Evolutionary conservation across 1,140 invertebrate genomes (phyloP), one percentile per base, ranked within the genome.

Genomic region (Nylanderia fulva): DNA sequence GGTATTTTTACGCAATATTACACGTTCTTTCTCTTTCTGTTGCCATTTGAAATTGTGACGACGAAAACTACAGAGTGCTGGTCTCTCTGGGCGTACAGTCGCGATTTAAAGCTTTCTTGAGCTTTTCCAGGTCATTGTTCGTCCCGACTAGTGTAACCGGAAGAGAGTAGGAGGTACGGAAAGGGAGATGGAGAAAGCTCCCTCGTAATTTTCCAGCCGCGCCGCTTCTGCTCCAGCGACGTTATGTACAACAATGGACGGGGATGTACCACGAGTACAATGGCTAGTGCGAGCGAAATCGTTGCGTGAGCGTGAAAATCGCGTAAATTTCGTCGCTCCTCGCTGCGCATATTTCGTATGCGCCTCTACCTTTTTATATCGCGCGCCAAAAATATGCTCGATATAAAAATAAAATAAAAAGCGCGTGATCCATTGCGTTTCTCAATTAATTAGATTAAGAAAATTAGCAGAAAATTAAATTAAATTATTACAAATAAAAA

Each of bases 111-210:
- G 84, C 58, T 87, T 88, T 68, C 84, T 90, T 80, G 75, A 87
- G 72, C 71, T 90, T 90, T 90, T 86, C 63, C 87, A 84, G 58
- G 84, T 90, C 87, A 91, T 91, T 90, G 89, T 91, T 86, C 85
- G 48, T 58, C n/a, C 52, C 61, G 52, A 63, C 79, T 60, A 77
- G 71, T 58, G 79, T 86, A 82, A 56, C 61, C 89, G 90, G 89
- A 88, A 79, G 87, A 77, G 76, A 75, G 64, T 77, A 74, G 54
- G 69, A 68, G 74, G 60, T 58, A 79, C 60, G 66, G 68, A 74
- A 71, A 89, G 58, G 45, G 45, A 48, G 85, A 33, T 27, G 54
- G 76, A 74, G 76, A 80, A 85, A 83, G 83, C 52, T 80, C 52
- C 56, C 75, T 86, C 84, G 88, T 90, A 90, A 90, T 90, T 90